Conservation (phyloP, 2,113 vertebrate species). For the Chaetorhynchus papuensis region DNA sequence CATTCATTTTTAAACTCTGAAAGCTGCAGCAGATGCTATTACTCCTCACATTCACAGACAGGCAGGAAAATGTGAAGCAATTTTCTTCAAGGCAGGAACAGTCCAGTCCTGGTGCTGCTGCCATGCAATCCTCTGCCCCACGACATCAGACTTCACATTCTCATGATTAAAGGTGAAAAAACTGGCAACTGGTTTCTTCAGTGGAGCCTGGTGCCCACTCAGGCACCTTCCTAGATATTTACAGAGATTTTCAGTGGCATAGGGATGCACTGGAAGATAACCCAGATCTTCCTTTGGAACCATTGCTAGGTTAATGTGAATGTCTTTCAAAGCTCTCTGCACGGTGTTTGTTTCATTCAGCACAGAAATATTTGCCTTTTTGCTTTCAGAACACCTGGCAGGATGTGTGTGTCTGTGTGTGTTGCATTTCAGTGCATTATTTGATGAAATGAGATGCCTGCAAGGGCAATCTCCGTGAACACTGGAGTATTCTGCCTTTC, state of each 20-base stretch:
- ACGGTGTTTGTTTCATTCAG: neutral
- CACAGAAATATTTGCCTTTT: neutral
- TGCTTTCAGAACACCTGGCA: neutral
- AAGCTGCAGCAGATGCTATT: neutral
- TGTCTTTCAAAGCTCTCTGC: neutral
- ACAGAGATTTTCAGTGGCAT: neutral
- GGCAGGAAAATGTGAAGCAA: neutral
- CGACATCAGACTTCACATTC: neutral
- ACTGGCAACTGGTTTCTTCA: neutral
- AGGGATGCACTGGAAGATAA: neutral
- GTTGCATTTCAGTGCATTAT: neutral
- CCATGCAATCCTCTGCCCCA: neutral
- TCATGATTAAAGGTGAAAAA: neutral
- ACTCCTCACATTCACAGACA: neutral
- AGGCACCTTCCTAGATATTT: neutral
- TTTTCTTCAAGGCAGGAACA: neutral
- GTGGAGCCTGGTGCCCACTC: neutral
- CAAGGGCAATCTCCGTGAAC: neutral
- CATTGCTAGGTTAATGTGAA: neutral
- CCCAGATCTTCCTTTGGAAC: neutral
- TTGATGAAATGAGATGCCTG: neutral
- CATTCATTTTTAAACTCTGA: neutral
- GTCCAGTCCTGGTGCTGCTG: neutral
- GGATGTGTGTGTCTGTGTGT: neutral
- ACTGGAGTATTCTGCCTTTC: neutral